Base-by-base conservation (phyloP, 2,113 vertebrate genomes). In the Leptosomus discolor region DNA sequence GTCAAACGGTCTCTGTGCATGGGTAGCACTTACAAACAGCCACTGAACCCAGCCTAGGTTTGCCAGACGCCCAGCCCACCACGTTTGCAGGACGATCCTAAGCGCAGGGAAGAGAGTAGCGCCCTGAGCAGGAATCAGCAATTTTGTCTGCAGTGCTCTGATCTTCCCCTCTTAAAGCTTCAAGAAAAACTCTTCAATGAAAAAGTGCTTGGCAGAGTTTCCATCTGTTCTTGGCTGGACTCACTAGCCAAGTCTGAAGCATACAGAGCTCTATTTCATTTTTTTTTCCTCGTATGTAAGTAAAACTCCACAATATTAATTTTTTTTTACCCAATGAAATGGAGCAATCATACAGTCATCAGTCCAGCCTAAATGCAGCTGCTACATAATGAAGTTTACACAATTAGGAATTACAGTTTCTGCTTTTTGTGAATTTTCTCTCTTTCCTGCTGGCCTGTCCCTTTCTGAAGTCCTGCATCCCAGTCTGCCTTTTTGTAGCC, bases 161-260 rank as follows among this genome's bases (percentile, higher is more conserved):
- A 89, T 85, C 78, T 85, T 92, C 17, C 54, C 61, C 77, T 92
- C 91, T 83, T 79, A 92, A 86, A 92, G 92, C 85, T 92, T 94
- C 89, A 97, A 92, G 82, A 93, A 97, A n/a, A 97, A 97, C 73
- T 83, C 85, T 89, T 97, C 97, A 96, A 85, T 96, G 95, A 95
- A 97, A 97, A 97, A 87, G 46, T 17, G 26, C 85, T 97, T 96
- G 88, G 93, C 95, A 97, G 88, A 73, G 91, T 95, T 97, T 97
- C 96, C 92, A 94, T 96, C 94, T 97, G 74, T 97, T 97, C 97
- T 96, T 70, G 26, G 91, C 84, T 90, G 84, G 92, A 88, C 67
- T 95, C 1, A 0, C 37, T 76, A 95, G 84, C 77, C 57, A 95
- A 92, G 86, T 85, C 77, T 95, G 84, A 92, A 91, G 58, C 68